A percentile compares a stretch with the other conserved stretches of the same genome.
phyloP scores from a whole-genome alignment of 1,140 invertebrate species.

The Zaprionus africanus region DNA sequence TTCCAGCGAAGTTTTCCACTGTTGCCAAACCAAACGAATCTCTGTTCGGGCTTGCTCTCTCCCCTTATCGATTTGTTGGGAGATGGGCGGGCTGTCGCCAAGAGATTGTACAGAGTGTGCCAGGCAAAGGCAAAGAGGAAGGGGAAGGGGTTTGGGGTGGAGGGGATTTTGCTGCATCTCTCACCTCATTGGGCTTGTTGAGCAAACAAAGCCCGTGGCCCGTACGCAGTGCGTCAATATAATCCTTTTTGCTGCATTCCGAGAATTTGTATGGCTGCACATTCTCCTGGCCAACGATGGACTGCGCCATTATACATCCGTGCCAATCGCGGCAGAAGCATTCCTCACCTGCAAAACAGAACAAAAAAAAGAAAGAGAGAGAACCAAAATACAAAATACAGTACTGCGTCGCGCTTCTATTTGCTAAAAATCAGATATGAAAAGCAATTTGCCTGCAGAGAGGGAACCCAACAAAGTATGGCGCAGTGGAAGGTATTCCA shows the following conservation, averaged over 20 bases:
- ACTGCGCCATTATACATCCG: slow-evolving; percentile 97
- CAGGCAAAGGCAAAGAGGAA: background rate
- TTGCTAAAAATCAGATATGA: slow-evolving; percentile 4
- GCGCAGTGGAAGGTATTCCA: background rate
- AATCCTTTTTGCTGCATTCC: slow-evolving; percentile 94
- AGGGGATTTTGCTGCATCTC: slow-evolving; percentile 40
- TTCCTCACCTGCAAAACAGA: slow-evolving; percentile 85
- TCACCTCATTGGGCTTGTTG: slow-evolving; percentile 95
- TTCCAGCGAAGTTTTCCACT: background rate
- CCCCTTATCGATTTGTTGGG: slow-evolving; percentile 14
- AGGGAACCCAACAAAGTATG: too few relatives aligned
- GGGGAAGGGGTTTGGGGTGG: background rate
- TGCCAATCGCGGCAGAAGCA: slow-evolving; percentile 97
- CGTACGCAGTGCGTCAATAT: slow-evolving; percentile 91
- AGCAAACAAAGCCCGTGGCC: slow-evolving; percentile 94
- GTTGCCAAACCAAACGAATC: background rate
- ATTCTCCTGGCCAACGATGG: slow-evolving; percentile 94
- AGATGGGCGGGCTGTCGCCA: background rate
- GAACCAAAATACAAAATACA: background rate
- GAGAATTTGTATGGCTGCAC: slow-evolving; percentile 97
- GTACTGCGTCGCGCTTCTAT: background rate
- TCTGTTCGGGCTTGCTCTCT: background rate
- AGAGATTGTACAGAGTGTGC: background rate
- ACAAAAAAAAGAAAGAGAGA: background rate
- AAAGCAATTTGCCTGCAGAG: background rate